Evolutionary conservation across 92 coral and sea anemone species (phyloP).

Genomic region (Nematostella vectensis): DNA sequence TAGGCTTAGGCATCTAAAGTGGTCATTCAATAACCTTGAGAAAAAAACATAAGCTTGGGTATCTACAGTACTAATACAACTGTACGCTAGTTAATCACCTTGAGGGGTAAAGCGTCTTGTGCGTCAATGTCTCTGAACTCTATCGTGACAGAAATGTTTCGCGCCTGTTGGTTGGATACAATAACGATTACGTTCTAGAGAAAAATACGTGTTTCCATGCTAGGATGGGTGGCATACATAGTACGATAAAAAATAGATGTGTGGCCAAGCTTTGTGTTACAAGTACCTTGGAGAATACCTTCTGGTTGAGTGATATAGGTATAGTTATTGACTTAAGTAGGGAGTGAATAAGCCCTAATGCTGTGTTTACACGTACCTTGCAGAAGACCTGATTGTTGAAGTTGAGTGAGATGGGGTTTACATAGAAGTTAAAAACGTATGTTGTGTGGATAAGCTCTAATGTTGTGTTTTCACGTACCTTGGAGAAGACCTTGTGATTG

Average conservation of each 20-base stretch:
- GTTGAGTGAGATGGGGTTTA: constrained; percentile 80
- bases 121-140: constrained; percentile 89
- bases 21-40: too few species aligned
- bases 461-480: too few species aligned
- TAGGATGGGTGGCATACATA: too few species aligned
- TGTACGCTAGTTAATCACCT: constrained; percentile 92
- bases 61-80: constrained; percentile 68
- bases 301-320: constrained; percentile 86
- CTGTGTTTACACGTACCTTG: constrained; percentile 62
- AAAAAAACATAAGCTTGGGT: too few species aligned
- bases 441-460: too few species aligned
- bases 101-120: constrained; percentile 67
- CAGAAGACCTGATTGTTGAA: constrained; percentile 82
- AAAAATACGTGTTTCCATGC: too few species aligned
- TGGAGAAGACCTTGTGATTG: constrained; percentile 83
- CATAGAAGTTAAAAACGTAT: too few species aligned
- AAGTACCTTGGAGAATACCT: constrained; percentile 88
- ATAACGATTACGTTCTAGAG: too few species aligned
- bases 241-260: too few species aligned
- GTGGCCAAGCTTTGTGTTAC: too few species aligned
- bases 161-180: too few species aligned
- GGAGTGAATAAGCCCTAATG: constrained; percentile 85
- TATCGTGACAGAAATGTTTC: constrained; percentile 84
- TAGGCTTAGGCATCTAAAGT: too few species aligned
- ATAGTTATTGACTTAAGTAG: constrained; percentile 63